These are phyloP conservation scores for Smittia sp. DNA, from an alignment of 2,888 invertebrate species.

Conservation along the genomic window DNA sequence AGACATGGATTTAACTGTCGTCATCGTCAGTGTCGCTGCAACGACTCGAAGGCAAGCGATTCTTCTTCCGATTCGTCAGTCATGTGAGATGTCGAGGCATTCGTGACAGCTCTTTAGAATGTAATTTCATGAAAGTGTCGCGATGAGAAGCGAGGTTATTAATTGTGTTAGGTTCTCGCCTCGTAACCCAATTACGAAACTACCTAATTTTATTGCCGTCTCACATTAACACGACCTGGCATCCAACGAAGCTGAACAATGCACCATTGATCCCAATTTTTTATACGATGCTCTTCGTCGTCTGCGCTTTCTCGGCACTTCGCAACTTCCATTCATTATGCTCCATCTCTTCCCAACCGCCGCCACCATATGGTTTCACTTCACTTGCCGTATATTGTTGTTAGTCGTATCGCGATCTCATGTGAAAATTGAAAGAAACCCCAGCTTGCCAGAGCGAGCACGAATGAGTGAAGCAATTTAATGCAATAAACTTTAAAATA, in stretches of 20 bases:
- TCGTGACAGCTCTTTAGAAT: constrained; percentile 5
- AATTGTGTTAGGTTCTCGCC: neutral
- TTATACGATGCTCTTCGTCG: neutral
- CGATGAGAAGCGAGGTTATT: neutral
- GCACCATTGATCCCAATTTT: neutral
- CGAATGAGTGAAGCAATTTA: neutral
- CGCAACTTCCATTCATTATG: neutral
- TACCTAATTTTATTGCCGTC: neutral
- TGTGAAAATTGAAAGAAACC: neutral
- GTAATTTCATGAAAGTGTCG: neutral
- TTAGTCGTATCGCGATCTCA: neutral
- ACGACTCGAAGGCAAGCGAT: neutral
- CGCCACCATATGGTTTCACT: neutral
- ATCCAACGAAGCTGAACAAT: neutral
- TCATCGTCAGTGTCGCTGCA: constrained; percentile 1
- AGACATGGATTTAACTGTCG: neutral
- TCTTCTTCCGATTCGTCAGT: neutral
- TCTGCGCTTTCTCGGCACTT: neutral
- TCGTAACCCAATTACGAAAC: neutral
- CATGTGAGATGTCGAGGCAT: neutral
- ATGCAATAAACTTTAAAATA: neutral
- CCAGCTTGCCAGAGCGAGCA: too few relatives aligned
- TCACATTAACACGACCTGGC: neutral
- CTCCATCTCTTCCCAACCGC: neutral
- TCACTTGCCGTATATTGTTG: neutral